Evolutionary conservation across 2,888 invertebrate species (phyloP), one percentile per base, ranked within the genome.

Genomic region (Xestia rhomboidea): DNA sequence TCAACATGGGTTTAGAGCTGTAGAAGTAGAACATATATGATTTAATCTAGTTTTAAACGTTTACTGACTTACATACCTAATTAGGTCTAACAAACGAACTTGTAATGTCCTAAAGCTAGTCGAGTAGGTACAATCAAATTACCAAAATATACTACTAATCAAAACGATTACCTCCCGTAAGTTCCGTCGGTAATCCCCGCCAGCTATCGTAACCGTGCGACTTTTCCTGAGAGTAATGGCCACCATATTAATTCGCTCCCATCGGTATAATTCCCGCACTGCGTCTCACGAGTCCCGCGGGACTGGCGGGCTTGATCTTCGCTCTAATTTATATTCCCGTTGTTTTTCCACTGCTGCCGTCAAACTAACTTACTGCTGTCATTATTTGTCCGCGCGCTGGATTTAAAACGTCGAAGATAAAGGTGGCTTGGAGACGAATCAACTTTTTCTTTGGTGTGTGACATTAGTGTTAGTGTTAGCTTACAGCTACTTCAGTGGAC

Each of bases 161-260:
- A 27, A 21, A 64, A 30, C 57, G 82, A 57, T 51, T 44, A 34
- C 15, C 44, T 30, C 38, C n/a, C 49, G 57, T n/a, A n/a, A 82
- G 76, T 46, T 24, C 30, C 24, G 41, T 49, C 34, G 82, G 49
- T 4, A 38, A 68, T 34, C 75, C 21, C 27, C 63, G 63, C 38
- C 51, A 51, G 63, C 75, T 60, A n/a, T 63, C 44, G n/a, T 41
- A 27, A 34, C 34, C 75, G 75, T 13, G 41, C 84, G 74, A 79
- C 68, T 75, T 67, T 60, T 57, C 30, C 85, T 81, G 85, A 76
- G 69, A 83, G 83, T 83, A 83, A 83, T 85, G 67, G 83, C 83
- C 63, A 10, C 76, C 76, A 67, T 76, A 85, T 81, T 83, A 81
- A 81, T 81, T 72, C 76, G 30, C 54, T 68, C 73, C 82, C 73